Percentiles rank a stretch among this genome's conserved stretches.
These are phyloP conservation scores for Proteles cristata DNA, from an alignment of 2,113 vertebrate genomes.

Conservation along the genomic window DNA sequence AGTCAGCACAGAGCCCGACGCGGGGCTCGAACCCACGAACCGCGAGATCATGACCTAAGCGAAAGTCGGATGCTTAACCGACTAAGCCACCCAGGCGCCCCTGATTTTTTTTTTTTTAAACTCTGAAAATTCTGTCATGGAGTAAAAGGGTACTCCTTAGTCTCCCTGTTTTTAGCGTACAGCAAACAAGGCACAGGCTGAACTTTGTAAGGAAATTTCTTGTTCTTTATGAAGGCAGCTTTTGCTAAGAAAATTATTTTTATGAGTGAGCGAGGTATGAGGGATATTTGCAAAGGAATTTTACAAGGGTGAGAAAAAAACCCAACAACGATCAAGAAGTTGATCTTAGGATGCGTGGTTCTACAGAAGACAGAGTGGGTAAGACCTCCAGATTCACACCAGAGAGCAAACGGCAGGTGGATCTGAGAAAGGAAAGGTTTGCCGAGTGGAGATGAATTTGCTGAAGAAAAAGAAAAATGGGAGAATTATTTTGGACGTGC, in stretches of 20 bases:
- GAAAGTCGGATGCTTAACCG: no score
- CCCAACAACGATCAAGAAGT: not conserved
- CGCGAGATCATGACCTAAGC: no score
- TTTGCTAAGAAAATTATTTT: conserved; percentile 40
- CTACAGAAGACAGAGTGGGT: not conserved
- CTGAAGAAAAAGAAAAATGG: not conserved
- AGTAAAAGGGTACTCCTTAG: no score
- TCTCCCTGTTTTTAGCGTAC: not conserved
- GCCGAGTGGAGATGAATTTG: not conserved
- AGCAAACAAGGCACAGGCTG: not conserved
- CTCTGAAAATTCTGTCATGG: not conserved
- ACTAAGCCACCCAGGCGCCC: no score
- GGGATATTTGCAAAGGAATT: conserved; percentile 30
- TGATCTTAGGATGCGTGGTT: not conserved
- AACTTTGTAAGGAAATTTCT: not conserved
- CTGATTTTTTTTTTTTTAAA: not conserved
- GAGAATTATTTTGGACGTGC: not conserved
- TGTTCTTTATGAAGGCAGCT: conserved; percentile 8
- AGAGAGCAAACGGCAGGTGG: not conserved
- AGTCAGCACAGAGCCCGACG: no score
- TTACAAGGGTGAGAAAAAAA: not conserved
- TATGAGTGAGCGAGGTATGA: not conserved
- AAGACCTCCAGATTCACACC: not conserved
- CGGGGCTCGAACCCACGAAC: no score
- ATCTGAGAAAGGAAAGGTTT: not conserved